phyloP scores from a whole-genome alignment of 1,140 invertebrate species.

The Euura lappo region DNA sequence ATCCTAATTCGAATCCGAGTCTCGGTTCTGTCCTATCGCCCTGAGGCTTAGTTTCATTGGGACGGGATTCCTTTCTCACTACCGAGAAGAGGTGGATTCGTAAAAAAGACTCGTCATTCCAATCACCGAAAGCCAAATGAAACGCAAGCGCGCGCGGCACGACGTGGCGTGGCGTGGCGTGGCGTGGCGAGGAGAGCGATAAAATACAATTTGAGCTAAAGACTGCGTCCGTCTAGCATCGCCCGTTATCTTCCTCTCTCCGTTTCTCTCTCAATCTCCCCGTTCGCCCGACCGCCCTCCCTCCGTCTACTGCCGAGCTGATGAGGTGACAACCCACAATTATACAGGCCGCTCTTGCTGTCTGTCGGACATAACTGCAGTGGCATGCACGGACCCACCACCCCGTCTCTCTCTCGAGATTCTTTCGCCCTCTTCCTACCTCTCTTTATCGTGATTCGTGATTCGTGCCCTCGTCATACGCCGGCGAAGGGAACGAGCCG shows the following conservation, averaged over 20 bases:
- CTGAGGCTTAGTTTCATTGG: no score
- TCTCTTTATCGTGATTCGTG: neutral
- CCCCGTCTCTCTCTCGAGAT: neutral
- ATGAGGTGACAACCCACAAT: conserved; percentile 64
- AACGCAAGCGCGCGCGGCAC: conserved; percentile 8
- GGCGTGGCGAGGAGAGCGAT: conserved; percentile 33
- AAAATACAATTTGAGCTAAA: conserved; percentile 60
- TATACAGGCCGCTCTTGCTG: conserved; percentile 55
- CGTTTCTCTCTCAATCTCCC: conserved; percentile 15
- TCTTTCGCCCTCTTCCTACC: conserved; percentile 24
- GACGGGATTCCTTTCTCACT: no score
- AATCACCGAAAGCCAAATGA: conserved; percentile 13
- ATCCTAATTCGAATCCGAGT: no score
- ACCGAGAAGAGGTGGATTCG: neutral
- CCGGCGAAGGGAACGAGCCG: no score
- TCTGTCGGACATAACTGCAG: conserved; percentile 58
- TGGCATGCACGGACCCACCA: conserved; percentile 47
- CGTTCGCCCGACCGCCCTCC: conserved; percentile 20
- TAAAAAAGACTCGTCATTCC: conserved; percentile 16
- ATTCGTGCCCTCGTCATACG: neutral
- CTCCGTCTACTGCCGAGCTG: conserved; percentile 41
- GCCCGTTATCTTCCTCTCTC: conserved; percentile 28
- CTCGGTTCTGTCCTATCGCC: no score
- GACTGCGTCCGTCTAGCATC: conserved; percentile 48
- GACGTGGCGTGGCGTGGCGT: no score